phyloP scores from a whole-genome alignment of 2,113 vertebrate genomes.

The Atherinomorus stipes region DNA sequence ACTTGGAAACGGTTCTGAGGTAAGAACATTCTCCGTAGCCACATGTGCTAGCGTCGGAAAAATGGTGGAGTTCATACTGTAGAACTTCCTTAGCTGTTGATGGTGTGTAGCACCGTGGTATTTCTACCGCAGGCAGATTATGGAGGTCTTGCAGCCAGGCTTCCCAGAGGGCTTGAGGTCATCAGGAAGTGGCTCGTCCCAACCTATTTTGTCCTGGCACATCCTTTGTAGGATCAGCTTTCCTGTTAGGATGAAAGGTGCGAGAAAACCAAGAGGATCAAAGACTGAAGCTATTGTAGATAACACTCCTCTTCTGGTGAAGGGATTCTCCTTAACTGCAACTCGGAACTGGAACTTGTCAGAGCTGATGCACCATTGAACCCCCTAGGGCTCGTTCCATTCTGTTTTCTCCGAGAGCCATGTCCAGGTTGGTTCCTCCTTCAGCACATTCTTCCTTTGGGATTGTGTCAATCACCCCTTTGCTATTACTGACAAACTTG shows the following conservation, averaged over 20 bases:
- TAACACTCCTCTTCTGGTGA: not conserved
- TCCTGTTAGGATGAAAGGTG: not conserved
- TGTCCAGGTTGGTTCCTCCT: not conserved
- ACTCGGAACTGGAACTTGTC: too few species aligned
- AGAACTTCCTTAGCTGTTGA: not conserved
- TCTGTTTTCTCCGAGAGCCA: not conserved
- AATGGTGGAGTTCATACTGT: not conserved
- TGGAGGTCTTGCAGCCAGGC: not conserved
- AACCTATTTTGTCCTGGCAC: not conserved
- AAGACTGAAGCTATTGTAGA: not conserved
- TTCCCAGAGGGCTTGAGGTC: not conserved
- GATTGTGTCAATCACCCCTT: constrained; percentile 2
- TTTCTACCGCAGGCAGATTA: not conserved
- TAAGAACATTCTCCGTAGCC: too few species aligned
- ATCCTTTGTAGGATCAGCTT: not conserved
- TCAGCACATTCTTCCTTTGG: not conserved
- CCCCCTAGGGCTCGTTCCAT: not conserved
- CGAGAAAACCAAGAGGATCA: not conserved
- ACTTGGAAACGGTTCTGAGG: too few species aligned
- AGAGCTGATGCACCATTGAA: not conserved
- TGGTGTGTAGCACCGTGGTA: not conserved
- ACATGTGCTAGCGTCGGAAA: not conserved
- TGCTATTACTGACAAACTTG: too few species aligned
- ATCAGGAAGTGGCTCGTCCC: not conserved
- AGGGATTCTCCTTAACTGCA: too few species aligned